Base-by-base conservation (phyloP, 2,888 invertebrate genomes). In the Patella caerulea region DNA sequence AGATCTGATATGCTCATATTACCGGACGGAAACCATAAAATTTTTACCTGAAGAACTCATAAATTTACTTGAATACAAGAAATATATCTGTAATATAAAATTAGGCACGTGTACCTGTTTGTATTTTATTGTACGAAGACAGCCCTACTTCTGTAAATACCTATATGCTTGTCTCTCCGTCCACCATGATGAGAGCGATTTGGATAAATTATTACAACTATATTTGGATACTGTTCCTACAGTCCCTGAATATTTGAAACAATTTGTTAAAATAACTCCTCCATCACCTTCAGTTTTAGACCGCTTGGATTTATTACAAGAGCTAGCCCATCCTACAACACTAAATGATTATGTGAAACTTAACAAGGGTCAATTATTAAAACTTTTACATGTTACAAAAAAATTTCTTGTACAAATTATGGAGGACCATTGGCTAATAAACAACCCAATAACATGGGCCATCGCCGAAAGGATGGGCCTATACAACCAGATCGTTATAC, bases 131-230 rank as follows among this genome's bases (percentile, higher is more conserved):
- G 56, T 56, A 56, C 14, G 56, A 56, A 7, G 56, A 3, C 56
- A 56, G 56, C 56, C 56, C 14, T 56, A 56, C 56, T 56, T 56
- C n/a, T 56, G 56, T 56, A 56, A 56, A 56, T 3, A 56, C n/a
- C n/a, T 56, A 56, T 56, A 56, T 56, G 56, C 56, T 56, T 56
- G 56, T n/a, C 56, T 56, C 9, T 56, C 56, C n/a, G 56, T 56
- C 56, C 56, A 56, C 56, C 56, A 56, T 56, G 56, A 7, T n/a
- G 56, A 56, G n/a, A 14, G 4, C n/a, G 56, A 56, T 56, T 7
- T 56, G 3, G 56, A 56, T 3, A 56, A 56, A 17, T 56, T 56
- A n/a, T 56, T 56, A 56, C 2, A 56, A 17, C n/a, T 56, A 56
- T 56, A 5, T 56, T 56, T 56, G 56, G 4, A 56, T 56, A 56